Evolutionary conservation across 2,113 vertebrate species (phyloP).

Genomic region (Grammomys surdaster): DNA sequence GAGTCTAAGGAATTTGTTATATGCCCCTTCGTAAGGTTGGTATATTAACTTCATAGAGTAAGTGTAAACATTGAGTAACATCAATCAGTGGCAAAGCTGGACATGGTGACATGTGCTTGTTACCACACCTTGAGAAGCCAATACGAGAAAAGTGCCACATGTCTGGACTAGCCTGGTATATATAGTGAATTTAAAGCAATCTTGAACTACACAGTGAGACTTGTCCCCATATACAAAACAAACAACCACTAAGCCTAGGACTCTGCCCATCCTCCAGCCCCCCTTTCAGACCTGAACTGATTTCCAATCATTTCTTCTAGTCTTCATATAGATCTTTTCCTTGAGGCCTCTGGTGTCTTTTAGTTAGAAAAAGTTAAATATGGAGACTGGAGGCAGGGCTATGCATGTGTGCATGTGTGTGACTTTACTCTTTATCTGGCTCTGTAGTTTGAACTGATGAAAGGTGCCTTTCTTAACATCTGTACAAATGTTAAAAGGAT

Average conservation of each 20-base stretch:
- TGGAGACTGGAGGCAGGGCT: neutral
- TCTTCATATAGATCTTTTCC: constrained; percentile 19
- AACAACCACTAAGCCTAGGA: neutral
- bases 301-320: neutral
- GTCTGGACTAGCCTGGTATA: neutral
- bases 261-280: neutral
- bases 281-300: neutral
- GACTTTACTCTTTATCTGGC: neutral
- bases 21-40: neutral
- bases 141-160: neutral
- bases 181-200: neutral
- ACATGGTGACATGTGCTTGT: neutral
- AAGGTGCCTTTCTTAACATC: neutral
- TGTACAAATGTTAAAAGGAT: neutral
- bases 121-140: no score
- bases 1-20: neutral
- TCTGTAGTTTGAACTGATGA: neutral
- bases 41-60: neutral
- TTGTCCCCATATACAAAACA: neutral
- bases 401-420: neutral
- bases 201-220: neutral
- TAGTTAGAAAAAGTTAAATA: constrained; percentile 45
- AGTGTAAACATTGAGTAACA: neutral
- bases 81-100: neutral
- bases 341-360: neutral